These are phyloP conservation scores for Drepana arcuata DNA, from an alignment of 1,140 invertebrate genomes.

Conservation along the genomic window DNA sequence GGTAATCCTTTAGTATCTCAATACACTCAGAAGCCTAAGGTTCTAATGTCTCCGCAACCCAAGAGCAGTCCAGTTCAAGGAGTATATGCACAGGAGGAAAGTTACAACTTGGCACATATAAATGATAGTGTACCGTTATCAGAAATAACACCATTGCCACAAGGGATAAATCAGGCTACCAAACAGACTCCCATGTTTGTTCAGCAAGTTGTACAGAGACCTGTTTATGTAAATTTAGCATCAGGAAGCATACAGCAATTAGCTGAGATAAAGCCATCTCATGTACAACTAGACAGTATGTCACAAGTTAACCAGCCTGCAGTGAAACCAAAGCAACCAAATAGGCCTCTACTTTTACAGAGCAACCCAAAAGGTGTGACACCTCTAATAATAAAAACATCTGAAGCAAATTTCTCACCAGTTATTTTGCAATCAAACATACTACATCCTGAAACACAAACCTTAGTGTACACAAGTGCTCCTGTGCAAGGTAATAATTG, in stretches of 20 bases:
- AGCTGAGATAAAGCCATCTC: conserved; percentile 30
- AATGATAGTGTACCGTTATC: conserved; percentile 25
- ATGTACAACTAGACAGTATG: conserved; percentile 40
- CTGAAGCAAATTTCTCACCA: conserved; percentile 59
- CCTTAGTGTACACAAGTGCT: conserved; percentile 75
- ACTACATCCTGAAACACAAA: conserved; percentile 57
- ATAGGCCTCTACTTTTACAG: conserved; percentile 64
- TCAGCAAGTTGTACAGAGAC: conserved; percentile 54
- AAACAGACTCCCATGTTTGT: conserved; percentile 47
- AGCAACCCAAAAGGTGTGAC: conserved; percentile 55
- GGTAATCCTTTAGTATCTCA: conserved; percentile 59
- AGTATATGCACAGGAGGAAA: conserved; percentile 36
- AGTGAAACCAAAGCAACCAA: conserved; percentile 31
- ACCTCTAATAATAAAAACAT: conserved; percentile 55
- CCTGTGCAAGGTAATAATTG: conserved; percentile 63
- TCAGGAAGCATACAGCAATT: conserved; percentile 43
- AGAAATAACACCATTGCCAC: conserved; percentile 40
- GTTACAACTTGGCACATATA: conserved; percentile 31
- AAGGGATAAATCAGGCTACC: conserved; percentile 24
- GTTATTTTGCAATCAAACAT: conserved; percentile 63
- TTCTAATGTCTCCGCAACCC: conserved; percentile 19
- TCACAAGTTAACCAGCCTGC: conserved; percentile 27
- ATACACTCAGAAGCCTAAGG: conserved; percentile 31
- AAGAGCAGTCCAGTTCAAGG: conserved; percentile 37
- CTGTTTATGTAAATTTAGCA: conserved; percentile 51